phyloP scores from a whole-genome alignment of 1,140 invertebrate genomes.

The Amyelois transitella region DNA sequence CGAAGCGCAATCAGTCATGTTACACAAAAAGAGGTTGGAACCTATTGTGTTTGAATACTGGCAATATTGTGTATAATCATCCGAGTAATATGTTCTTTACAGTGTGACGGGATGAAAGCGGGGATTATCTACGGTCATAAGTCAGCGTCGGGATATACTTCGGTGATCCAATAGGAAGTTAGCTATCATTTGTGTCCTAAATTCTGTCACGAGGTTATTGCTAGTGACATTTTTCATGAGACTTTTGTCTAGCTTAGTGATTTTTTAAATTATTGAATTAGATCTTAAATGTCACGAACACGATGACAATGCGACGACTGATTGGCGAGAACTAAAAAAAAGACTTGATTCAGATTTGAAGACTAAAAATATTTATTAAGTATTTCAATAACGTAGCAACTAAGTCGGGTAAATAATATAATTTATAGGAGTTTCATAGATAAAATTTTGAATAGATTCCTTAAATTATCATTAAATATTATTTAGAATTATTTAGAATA shows the following conservation, averaged over 20 bases:
- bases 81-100: constrained; percentile 20
- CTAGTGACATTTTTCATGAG: neutral
- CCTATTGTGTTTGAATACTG: constrained; percentile 40
- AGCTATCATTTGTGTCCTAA: neutral
- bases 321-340: neutral
- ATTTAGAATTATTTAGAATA: no score
- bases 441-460: no score
- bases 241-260: no score
- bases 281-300: no score
- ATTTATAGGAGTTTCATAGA: no score
- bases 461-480: no score
- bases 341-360: no score
- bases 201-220: neutral
- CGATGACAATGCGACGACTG: no score
- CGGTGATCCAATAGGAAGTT: constrained; percentile 20
- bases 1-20: constrained; percentile 61
- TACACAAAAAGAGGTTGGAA: constrained; percentile 49
- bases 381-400: no score
- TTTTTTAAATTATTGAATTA: no score
- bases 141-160: constrained; percentile 19
- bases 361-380: no score
- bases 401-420: no score
- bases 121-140: constrained; percentile 30
- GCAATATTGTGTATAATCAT: constrained; percentile 25
- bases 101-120: constrained; percentile 18